A percentile compares a stretch with the other conserved stretches of the same genome.
Evolutionary conservation across 2,797 vertebrate genomes (phyloP).

Genomic region (Hoplostethus atlanticus): DNA sequence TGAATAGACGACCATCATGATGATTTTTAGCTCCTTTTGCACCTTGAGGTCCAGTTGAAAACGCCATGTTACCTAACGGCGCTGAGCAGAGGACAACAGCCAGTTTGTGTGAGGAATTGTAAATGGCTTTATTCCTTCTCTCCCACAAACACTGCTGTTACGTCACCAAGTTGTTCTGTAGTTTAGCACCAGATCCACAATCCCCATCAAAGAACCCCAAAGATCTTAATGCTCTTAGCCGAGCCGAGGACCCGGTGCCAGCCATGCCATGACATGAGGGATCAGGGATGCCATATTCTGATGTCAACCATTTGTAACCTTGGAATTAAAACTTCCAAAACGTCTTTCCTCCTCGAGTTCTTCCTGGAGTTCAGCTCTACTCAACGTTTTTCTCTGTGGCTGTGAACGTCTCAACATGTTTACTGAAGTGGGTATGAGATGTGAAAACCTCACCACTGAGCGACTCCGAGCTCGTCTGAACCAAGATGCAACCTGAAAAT

Average conservation of each 20-base stretch:
- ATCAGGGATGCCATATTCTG: too few relatives aligned
- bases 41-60: slow-evolving; percentile 1
- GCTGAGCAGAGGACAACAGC: neutral
- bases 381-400: too few relatives aligned
- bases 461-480: too few relatives aligned
- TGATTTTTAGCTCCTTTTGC: neutral
- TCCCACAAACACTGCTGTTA: slow-evolving; percentile 12
- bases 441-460: too few relatives aligned
- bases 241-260: slow-evolving; percentile 6
- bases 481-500: too few relatives aligned
- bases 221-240: slow-evolving; percentile 70
- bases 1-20: neutral
- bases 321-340: too few relatives aligned
- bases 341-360: too few relatives aligned
- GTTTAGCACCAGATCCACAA: slow-evolving; percentile 19
- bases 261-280: neutral
- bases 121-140: slow-evolving; percentile 8
- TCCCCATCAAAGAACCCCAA: slow-evolving; percentile 51
- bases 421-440: too few relatives aligned
- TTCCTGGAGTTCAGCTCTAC: too few relatives aligned
- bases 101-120: neutral
- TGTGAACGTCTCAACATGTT: too few relatives aligned
- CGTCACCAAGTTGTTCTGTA: slow-evolving; percentile 21
- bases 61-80: slow-evolving; percentile 41
- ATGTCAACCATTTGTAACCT: too few relatives aligned